Evolutionary conservation across 2,113 vertebrate genomes (phyloP).

Genomic region (Scomber colias): DNA sequence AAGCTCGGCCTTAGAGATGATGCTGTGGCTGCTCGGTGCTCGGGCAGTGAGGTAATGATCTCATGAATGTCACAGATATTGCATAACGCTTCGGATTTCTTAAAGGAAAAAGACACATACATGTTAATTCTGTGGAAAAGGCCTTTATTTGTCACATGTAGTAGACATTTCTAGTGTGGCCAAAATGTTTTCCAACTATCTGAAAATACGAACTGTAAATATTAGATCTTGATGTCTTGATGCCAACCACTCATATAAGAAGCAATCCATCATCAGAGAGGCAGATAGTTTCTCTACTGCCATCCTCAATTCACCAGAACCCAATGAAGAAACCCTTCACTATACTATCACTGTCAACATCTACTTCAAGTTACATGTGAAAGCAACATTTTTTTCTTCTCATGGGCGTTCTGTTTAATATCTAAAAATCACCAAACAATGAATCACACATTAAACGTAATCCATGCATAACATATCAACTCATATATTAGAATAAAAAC

Average conservation of each 20-base stretch:
- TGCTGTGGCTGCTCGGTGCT: conserved; percentile 15
- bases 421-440: too few relatives aligned
- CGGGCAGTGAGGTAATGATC: conserved; percentile 43
- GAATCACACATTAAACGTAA: neutral
- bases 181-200: neutral
- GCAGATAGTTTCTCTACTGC: neutral
- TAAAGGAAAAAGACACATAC: neutral
- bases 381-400: too few relatives aligned
- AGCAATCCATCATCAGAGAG: neutral
- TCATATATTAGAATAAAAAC: conserved; percentile 23
- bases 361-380: neutral
- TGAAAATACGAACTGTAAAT: neutral
- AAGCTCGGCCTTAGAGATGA: conserved; percentile 37
- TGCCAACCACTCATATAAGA: neutral
- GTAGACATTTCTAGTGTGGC: too few relatives aligned
- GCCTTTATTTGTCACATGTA: neutral
- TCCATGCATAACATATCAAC: neutral
- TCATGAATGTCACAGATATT: conserved; percentile 35
- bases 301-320: neutral
- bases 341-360: neutral
- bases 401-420: too few relatives aligned
- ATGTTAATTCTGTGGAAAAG: conserved; percentile 14
- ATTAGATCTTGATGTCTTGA: neutral
- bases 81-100: conserved; percentile 33
- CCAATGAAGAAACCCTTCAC: neutral